Evolutionary conservation across 2,113 vertebrate species (phyloP).

Genomic region (Elachura formosa): DNA sequence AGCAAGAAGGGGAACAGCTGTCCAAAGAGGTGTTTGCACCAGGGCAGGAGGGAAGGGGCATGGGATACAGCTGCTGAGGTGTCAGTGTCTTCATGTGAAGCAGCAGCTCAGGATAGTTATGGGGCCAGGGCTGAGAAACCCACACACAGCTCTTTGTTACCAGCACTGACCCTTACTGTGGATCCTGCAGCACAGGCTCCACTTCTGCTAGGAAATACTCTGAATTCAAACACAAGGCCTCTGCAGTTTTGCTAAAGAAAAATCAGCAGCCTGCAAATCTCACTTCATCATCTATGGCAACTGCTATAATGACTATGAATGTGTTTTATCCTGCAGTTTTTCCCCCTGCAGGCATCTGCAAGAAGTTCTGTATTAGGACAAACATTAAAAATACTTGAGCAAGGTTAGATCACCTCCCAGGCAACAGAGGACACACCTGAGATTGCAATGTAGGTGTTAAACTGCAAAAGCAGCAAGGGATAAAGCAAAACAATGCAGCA

Average conservation of each 20-base stretch:
- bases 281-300: not conserved
- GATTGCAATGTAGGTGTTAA: not conserved
- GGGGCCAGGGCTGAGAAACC: not conserved
- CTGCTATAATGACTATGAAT: not conserved
- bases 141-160: not conserved
- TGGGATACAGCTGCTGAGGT: not conserved
- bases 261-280: not conserved
- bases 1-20: not conserved
- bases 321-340: not conserved
- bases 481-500: not conserved
- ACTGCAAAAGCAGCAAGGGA: not conserved
- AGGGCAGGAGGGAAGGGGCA: not conserved
- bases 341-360: not conserved
- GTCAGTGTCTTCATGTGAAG: not conserved
- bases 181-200: not conserved
- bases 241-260: not conserved
- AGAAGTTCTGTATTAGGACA: not conserved
- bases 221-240: not conserved
- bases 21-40: not conserved
- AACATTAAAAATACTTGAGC: conserved; percentile 17
- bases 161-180: not conserved
- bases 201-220: not conserved
- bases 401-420: not conserved
- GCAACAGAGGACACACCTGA: not conserved
- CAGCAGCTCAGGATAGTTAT: fast-evolving